A percentile compares a stretch with the other conserved stretches of the same genome.
Evolutionary conservation across 2,888 invertebrate species (phyloP).

Genomic region (Philereme vetulata): DNA sequence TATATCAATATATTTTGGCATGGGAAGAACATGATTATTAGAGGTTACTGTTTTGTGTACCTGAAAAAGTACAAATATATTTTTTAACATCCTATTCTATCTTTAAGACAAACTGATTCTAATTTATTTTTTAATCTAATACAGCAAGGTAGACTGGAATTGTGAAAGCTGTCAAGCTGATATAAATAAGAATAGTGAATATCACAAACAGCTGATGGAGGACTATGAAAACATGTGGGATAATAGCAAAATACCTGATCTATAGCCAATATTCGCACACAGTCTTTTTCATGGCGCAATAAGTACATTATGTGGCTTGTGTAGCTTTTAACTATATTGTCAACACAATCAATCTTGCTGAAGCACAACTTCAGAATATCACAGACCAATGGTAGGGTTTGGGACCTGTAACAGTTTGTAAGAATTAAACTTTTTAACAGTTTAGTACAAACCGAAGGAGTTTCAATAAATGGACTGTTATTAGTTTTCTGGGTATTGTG

Average conservation of each 20-base stretch:
- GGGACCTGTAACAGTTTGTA: constrained; percentile 32
- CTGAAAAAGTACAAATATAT: constrained; percentile 47
- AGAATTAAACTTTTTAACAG: neutral
- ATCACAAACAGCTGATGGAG: too few relatives aligned
- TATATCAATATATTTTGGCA: constrained; percentile 77
- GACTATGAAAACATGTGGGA: too few relatives aligned
- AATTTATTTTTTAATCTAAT: neutral
- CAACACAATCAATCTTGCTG: constrained; percentile 84
- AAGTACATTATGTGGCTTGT: constrained; percentile 84
- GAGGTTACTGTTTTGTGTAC: constrained; percentile 61
- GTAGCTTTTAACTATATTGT: constrained; percentile 82
- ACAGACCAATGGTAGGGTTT: constrained; percentile 45
- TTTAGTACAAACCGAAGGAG: too few relatives aligned
- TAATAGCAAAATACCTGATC: constrained; percentile 82
- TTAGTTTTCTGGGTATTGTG: too few relatives aligned
- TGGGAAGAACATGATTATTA: constrained; percentile 58
- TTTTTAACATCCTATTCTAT: neutral
- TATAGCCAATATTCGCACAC: constrained; percentile 86
- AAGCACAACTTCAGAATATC: constrained; percentile 64
- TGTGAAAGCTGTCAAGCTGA: too few relatives aligned
- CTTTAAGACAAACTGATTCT: too few relatives aligned
- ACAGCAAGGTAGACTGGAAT: too few relatives aligned
- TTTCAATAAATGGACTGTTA: too few relatives aligned
- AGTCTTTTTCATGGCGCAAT: constrained; percentile 85
- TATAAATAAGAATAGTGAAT: too few relatives aligned